Evolutionary conservation across 2,797 vertebrate species (phyloP).

Genomic region (Spondyliosoma cantharus): DNA sequence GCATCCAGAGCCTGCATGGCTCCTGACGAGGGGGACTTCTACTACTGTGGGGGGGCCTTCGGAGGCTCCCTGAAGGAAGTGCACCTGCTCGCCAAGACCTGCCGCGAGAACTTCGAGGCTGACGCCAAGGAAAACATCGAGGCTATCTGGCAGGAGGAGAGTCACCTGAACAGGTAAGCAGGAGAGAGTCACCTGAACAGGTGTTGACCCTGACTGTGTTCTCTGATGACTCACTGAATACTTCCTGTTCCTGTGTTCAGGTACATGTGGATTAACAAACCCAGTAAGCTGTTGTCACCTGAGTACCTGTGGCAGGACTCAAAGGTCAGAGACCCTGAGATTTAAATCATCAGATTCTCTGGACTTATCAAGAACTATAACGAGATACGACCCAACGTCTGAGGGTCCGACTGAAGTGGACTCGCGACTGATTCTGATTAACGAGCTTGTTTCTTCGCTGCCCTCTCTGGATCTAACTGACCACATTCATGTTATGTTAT

Average conservation of each 20-base stretch:
- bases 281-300: conserved; percentile 85
- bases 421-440: too few species aligned
- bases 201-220: neutral
- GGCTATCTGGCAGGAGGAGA: conserved; percentile 87
- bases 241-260: conserved; percentile 45
- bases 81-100: conserved; percentile 73
- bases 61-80: conserved; percentile 77
- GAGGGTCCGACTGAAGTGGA: neutral
- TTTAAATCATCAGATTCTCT: conserved; percentile 80
- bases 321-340: conserved; percentile 53
- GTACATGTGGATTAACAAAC: conserved; percentile 83
- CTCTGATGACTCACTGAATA: neutral
- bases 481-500: too few species aligned
- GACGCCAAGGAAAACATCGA: conserved; percentile 80
- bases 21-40: conserved; percentile 83
- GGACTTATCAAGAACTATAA: conserved; percentile 74
- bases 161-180: conserved; percentile 82
- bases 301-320: conserved; percentile 86
- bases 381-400: conserved; percentile 66
- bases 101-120: conserved; percentile 73
- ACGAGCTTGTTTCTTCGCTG: too few species aligned
- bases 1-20: conserved; percentile 80
- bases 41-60: conserved; percentile 81
- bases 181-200: too few species aligned
- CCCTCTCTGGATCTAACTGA: too few species aligned